These are phyloP conservation scores for Anableps anableps DNA, from an alignment of 2,797 vertebrate species.

Conservation along the genomic window DNA sequence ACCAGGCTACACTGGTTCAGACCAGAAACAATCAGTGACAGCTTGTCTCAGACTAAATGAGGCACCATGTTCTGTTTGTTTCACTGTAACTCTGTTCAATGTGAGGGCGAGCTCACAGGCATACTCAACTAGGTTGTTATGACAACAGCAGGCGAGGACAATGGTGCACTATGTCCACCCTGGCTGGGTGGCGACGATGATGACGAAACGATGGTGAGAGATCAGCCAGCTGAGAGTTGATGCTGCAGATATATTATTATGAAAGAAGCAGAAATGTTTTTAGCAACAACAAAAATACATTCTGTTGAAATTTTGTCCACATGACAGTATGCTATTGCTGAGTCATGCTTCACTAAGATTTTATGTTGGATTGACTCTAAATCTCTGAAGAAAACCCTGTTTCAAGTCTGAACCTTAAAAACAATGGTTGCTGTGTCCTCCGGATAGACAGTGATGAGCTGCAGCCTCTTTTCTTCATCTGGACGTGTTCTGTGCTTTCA, in stretches of 20 bases:
- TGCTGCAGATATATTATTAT: constrained; percentile 5
- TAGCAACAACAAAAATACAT: neutral
- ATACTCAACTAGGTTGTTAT: constrained; percentile 64
- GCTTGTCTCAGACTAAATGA: constrained; percentile 33
- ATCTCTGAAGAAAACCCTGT: constrained; percentile 3
- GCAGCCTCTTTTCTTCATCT: constrained; percentile 1
- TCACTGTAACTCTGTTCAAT: constrained; percentile 58
- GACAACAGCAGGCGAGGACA: constrained; percentile 65
- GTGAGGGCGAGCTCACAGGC: constrained; percentile 51
- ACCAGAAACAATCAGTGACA: constrained; percentile 40
- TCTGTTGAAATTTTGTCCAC: neutral
- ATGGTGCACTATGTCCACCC: constrained; percentile 69
- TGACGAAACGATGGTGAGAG: constrained; percentile 56
- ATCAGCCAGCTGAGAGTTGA: constrained; percentile 49
- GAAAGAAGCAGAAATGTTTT: neutral
- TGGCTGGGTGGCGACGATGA: constrained; percentile 31
- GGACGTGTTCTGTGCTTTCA: neutral
- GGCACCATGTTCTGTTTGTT: constrained; percentile 25
- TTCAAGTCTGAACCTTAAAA: constrained; percentile 30
- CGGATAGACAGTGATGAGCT: neutral
- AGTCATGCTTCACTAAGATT: neutral
- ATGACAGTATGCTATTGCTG: neutral
- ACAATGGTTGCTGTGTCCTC: constrained; percentile 48
- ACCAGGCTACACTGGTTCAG: constrained; percentile 22
- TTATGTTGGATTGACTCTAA: constrained; percentile 3